Conservation (phyloP, 2,797 vertebrate genomes). For the Mionectes olivaceus region DNA sequence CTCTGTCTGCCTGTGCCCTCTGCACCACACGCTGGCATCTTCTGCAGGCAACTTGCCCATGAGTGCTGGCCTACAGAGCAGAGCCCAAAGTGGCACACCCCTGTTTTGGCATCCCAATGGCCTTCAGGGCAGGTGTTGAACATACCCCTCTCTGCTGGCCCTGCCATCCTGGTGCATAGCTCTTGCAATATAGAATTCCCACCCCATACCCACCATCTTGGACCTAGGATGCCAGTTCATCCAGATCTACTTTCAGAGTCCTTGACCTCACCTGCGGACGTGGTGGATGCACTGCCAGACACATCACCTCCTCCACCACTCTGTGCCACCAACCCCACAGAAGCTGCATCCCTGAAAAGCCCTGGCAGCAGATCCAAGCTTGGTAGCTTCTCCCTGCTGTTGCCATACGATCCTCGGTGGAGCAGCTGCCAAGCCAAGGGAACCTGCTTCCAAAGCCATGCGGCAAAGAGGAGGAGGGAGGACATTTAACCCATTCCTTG, state of each 20-base stretch:
- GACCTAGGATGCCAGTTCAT: fast-evolving
- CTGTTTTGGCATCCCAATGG: background rate
- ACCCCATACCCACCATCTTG: fast-evolving
- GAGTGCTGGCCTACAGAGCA: background rate
- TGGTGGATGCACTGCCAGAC: background rate
- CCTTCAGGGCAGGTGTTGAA: background rate
- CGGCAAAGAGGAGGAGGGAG: background rate
- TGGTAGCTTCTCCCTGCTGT: background rate
- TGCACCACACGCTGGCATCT: fast-evolving
- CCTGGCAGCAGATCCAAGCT: background rate
- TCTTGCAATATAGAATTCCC: background rate
- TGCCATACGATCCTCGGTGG: background rate
- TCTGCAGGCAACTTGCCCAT: fast-evolving
- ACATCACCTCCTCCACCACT: background rate
- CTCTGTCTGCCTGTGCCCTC: background rate
- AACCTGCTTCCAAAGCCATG: background rate
- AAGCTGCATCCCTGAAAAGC: background rate
- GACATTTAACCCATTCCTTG: background rate
- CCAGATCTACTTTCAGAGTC: background rate
- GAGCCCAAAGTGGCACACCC: background rate
- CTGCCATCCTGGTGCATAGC: fast-evolving
- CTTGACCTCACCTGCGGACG: background rate
- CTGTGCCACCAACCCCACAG: background rate
- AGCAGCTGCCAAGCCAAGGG: background rate
- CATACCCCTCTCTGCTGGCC: fast-evolving